Evolutionary conservation across 1,140 invertebrate genomes (phyloP).

Genomic region (Cherax quadricarinatus): DNA sequence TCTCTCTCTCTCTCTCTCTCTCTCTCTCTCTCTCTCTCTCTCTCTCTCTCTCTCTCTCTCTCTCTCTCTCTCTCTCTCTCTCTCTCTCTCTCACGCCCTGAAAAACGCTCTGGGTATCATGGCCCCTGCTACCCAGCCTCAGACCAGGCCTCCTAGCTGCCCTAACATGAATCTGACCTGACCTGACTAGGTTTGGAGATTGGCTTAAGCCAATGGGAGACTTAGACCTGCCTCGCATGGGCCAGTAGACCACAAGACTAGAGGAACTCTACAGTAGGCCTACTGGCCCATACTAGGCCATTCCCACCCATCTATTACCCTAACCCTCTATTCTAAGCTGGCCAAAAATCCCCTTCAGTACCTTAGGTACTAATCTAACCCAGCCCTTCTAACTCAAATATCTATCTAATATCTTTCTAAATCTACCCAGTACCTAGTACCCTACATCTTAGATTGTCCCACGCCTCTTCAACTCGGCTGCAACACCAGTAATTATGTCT

Average conservation of each 20-base stretch:
- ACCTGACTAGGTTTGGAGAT: not conserved
- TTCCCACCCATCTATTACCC: not conserved
- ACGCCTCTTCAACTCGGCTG: no score
- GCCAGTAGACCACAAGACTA: no score
- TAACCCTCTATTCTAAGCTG: not conserved
- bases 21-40: conserved; percentile 40
- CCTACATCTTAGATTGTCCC: no score
- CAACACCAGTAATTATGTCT: no score
- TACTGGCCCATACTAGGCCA: not conserved
- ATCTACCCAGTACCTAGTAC: no score
- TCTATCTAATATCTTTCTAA: no score
- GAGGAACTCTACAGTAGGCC: no score
- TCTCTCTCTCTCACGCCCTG: conserved; percentile 32
- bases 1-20: conserved; percentile 30
- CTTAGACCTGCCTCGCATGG: no score
- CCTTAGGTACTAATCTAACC: no score
- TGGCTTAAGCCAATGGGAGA: not conserved
- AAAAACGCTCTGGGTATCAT: not conserved
- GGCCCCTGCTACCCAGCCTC: not conserved
- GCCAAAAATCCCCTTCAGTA: no score
- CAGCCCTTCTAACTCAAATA: no score
- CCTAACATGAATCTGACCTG: not conserved
- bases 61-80: conserved; percentile 25
- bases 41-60: conserved; percentile 37
- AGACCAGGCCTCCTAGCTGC: not conserved